Evolutionary conservation across 2,888 invertebrate genomes (phyloP), one percentile per base, ranked within the genome.

Genomic region (Litoditis marina): DNA sequence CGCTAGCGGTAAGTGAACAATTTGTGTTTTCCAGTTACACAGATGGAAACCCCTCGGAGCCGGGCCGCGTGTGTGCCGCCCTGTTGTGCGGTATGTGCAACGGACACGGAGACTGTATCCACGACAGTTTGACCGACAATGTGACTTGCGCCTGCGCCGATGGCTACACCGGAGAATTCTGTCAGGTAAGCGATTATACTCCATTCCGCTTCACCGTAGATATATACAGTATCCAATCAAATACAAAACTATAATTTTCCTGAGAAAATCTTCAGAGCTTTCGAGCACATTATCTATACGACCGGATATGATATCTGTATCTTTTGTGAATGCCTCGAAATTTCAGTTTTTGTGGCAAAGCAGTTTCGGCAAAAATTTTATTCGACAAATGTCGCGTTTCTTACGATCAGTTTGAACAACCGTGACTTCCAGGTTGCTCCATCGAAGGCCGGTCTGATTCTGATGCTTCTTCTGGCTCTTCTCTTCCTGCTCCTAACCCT

Each of bases 401-500:
- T n/a, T n/a, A n/a, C n/a, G n/a, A n/a, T n/a, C n/a, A n/a, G n/a
- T n/a, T n/a, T n/a, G 34, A 55, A 52, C 77, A 76, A n/a, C n/a
- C n/a, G n/a, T n/a, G n/a, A n/a, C n/a, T 52, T 64, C 77, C 30
- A 70, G 73, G 22, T 63, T 16, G 71, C 74, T 13, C 71, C 78
- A 32, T 74, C 77, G 7, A 68, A 69, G 32, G 67, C 66, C 6
- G 66, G 69, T 46, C 64, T 78, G 19, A 71, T 80, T 27, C 71
- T 82, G 8, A 68, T 80, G 65, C 71, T 78, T 28, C 62, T 82
- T 22, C 72, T 82, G 6, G 82, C 82, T 39, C 75, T 82, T 32
- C 72, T 82, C 55, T 82, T 82, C 78, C 70, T 82, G 22, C 72
- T 82, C 13, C 72, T 82, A 60, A 69, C 79, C 32, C 75, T 80